Evolutionary conservation across 2,888 invertebrate genomes (phyloP), one percentile per base, ranked within the genome.

Genomic region (Venusia cambrica): DNA sequence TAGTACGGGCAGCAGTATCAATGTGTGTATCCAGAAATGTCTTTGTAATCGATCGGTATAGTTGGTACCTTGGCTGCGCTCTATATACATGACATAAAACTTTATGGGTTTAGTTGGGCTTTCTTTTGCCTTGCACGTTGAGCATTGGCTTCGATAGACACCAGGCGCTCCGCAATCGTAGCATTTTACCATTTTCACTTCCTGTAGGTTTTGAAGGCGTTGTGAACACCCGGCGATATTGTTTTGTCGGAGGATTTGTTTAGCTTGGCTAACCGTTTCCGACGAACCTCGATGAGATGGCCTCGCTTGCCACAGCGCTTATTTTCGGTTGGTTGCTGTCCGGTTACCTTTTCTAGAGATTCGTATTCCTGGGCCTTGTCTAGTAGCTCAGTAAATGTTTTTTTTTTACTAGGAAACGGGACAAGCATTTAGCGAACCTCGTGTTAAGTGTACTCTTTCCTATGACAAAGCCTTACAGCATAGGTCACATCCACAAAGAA

Each of bases 131-230:
- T 28, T 17, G 12, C 27, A 18, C 1, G 9, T 21, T 21, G 20
- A 20, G 6, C 30, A 21, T 5, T 21, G 14, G 16, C 20, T 30
- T 1, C 30, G 5, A 4, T 14, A 15, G 6, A 30, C 30, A 3
- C 30, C 30, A 1, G 30, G 21, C 6, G 7, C n/a, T 4, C 30
- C 30, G 10, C 30, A 30, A 2, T 21, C 21, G n/a, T 30, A 28
- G 12, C 27, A 28, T 2, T 8, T 2, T n/a, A 11, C 13, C 2
- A n/a, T 8, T 18, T 14, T n/a, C 7, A 13, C 14, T 4, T 15
- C 24, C 6, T 12, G 7, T 13, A 24, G n/a, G 14, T 4, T 24
- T n/a, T n/a, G n/a, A n/a, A n/a, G n/a, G n/a, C n/a, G n/a, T n/a
- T n/a, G n/a, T n/a, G n/a, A n/a, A n/a, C n/a, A n/a, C n/a, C n/a